Evolutionary conservation across 2,113 vertebrate genomes (phyloP).

Genomic region (Coturnix japonica): DNA sequence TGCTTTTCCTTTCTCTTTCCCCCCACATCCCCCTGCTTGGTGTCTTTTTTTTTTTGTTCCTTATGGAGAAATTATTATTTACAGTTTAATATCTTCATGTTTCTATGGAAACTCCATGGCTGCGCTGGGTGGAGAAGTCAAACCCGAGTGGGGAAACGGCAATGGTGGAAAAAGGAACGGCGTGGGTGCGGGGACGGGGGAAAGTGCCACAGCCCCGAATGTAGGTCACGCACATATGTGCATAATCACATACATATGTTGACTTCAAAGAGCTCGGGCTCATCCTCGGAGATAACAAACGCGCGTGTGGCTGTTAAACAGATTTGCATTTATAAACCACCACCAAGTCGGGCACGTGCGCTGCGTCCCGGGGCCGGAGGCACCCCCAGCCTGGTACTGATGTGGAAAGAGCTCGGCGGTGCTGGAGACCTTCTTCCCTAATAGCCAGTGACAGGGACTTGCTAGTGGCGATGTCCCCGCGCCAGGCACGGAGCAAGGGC

Average conservation of each 20-base stretch:
- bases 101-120: slow-evolving; percentile 64
- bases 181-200: accelerated
- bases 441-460: slow-evolving; percentile 63
- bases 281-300: background rate
- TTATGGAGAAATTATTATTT: slow-evolving; percentile 57
- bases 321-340: background rate
- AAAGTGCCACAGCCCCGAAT: background rate
- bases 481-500: background rate
- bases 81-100: slow-evolving; percentile 56
- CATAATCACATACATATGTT: background rate
- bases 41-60: background rate
- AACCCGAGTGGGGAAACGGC: background rate
- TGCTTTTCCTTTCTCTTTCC: background rate
- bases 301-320: background rate
- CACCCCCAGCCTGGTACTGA: background rate
- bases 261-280: background rate
- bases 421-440: slow-evolving; percentile 72
- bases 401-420: slow-evolving; percentile 76
- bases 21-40: background rate
- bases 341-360: background rate
- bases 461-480: slow-evolving; percentile 15
- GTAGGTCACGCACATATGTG: background rate
- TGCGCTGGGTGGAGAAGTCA: background rate
- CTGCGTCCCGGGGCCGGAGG: accelerated
- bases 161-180: accelerated